Conservation (phyloP, 2,888 invertebrate genomes). For the Scelioninae gen. 2 region DNA sequence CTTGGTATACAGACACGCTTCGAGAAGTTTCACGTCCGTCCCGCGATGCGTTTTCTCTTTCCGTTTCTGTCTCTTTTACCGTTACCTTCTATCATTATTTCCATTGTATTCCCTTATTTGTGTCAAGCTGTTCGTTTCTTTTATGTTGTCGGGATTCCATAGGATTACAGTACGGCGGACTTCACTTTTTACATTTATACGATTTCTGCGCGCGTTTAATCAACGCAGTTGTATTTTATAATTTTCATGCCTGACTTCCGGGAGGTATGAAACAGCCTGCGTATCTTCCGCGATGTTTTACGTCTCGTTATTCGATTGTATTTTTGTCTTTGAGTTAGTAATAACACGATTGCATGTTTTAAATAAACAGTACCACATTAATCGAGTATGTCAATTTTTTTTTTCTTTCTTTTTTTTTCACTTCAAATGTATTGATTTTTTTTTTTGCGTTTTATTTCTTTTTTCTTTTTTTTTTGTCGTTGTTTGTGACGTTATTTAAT, state of each 20-base stretch:
- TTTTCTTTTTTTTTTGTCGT: too few species aligned
- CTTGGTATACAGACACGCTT: conserved; percentile 28
- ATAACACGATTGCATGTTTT: conserved; percentile 45
- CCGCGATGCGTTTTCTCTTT: conserved; percentile 35
- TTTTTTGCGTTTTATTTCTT: too few species aligned
- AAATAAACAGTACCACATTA: conserved; percentile 25
- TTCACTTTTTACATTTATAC: conserved; percentile 51
- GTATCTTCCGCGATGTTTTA: conserved; percentile 35
- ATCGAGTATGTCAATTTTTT: conserved; percentile 22
- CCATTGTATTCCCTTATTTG: too few species aligned
- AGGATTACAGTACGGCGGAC: conserved; percentile 45
- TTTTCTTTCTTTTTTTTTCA: conserved; percentile 18
- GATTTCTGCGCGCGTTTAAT: conserved; percentile 40
- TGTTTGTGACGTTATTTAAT: too few species aligned
- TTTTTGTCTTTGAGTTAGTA: conserved; percentile 34
- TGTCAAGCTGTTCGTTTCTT: too few species aligned
- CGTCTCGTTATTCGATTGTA: conserved; percentile 21
- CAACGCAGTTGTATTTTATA: conserved; percentile 40
- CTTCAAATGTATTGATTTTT: not conserved
- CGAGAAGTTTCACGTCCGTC: conserved; percentile 47
- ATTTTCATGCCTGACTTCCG: conserved; percentile 39
- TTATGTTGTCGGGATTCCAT: conserved; percentile 22
- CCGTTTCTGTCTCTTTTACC: not conserved
- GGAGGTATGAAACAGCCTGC: not conserved
- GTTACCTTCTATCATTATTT: not conserved